Evolutionary conservation across 2,797 vertebrate species (phyloP).

Genomic region (Melopsittacus undulatus): DNA sequence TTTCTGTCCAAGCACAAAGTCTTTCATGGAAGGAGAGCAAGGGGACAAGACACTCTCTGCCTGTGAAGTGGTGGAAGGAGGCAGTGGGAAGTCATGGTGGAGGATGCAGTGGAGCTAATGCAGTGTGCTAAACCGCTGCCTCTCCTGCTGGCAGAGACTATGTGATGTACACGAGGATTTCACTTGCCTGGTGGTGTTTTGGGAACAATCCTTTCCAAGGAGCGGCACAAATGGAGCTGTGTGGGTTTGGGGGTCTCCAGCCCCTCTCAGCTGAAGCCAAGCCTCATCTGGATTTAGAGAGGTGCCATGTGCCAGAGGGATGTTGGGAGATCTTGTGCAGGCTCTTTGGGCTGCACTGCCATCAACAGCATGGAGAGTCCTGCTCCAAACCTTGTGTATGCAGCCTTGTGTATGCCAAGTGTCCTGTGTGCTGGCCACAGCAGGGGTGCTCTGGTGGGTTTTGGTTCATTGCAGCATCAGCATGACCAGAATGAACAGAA

Average conservation of each 20-base stretch:
- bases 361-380: neutral
- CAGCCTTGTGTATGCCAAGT: rapidly evolving
- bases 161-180: neutral
- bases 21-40: neutral
- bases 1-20: neutral
- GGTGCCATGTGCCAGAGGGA: too few relatives aligned
- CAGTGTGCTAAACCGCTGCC: neutral
- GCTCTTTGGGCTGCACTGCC: too few relatives aligned
- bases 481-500: neutral
- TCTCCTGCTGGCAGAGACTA: neutral
- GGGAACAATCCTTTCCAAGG: neutral
- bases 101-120: neutral
- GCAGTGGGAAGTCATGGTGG: neutral
- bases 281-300: neutral
- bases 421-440: rapidly evolving
- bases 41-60: neutral
- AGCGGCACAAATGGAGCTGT: neutral
- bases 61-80: neutral
- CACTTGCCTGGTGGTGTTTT: neutral
- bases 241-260: neutral
- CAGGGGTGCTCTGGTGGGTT: neutral
- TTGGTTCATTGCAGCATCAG: neutral
- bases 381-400: rapidly evolving
- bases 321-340: neutral
- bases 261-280: neutral